Conservation (phyloP, 1,140 invertebrate genomes). For the Drosophila aff. region DNA sequence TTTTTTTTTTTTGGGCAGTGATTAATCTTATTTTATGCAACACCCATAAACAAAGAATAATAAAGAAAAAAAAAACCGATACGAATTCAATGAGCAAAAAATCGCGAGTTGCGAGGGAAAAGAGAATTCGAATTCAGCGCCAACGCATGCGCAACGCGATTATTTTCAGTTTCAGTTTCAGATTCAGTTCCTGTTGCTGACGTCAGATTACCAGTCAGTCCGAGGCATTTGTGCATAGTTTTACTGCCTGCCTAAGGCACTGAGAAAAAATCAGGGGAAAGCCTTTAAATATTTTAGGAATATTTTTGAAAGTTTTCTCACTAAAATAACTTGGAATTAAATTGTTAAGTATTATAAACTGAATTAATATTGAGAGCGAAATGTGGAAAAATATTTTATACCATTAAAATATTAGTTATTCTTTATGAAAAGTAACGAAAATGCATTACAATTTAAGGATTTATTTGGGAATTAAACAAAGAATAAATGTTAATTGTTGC, state of each 20-base stretch:
- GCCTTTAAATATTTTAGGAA: background rate
- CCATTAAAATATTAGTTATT: background rate
- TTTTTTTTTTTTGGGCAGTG: slow-evolving; percentile 18
- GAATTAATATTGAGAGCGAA: no score
- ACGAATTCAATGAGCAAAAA: slow-evolving; percentile 9
- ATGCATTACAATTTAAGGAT: background rate
- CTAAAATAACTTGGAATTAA: background rate
- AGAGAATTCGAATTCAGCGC: slow-evolving; percentile 36
- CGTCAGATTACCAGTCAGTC: slow-evolving; percentile 25
- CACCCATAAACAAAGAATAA: slow-evolving; percentile 6
- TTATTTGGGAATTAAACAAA: no score
- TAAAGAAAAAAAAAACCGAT: background rate
- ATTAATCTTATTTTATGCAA: slow-evolving; percentile 47
- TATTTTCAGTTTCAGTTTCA: slow-evolving; percentile 43
- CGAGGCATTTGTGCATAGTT: slow-evolving; percentile 63
- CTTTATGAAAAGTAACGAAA: background rate
- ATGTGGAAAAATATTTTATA: no score
- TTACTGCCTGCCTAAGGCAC: slow-evolving; percentile 27
- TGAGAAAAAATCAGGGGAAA: background rate
- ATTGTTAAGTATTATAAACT: background rate
- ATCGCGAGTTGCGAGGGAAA: slow-evolving; percentile 1
- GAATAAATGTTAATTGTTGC: no score
- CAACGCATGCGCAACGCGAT: slow-evolving; percentile 53
- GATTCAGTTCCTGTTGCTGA: slow-evolving; percentile 54
- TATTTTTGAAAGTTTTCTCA: background rate